Percentiles rank a stretch among this genome's conserved stretches.
Evolutionary conservation across 2,888 invertebrate genomes (phyloP).

Genomic region (Theodoxus fluviatilis): DNA sequence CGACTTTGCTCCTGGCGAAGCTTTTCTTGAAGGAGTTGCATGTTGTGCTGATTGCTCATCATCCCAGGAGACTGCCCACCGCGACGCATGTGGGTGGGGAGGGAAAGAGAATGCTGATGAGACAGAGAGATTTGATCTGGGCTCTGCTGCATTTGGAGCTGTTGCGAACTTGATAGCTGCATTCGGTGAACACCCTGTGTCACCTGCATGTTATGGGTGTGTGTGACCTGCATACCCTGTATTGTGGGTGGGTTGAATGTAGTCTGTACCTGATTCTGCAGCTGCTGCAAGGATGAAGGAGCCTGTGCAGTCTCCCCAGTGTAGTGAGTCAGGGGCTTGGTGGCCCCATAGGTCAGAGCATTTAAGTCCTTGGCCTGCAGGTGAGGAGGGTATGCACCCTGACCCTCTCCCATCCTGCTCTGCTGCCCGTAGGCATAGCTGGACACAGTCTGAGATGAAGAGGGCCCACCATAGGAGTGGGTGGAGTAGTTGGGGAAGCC

Average conservation of each 20-base stretch:
- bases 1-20: constrained; percentile 34
- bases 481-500: constrained; percentile 41
- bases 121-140: constrained; percentile 55
- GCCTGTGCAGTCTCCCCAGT: constrained; percentile 38
- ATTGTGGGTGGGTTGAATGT: constrained; percentile 79
- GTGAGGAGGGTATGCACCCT: constrained; percentile 35
- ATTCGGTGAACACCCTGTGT: constrained; percentile 52
- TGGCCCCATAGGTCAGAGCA: constrained; percentile 49
- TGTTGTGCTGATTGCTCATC: constrained; percentile 43
- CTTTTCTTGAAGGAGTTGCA: too few relatives aligned
- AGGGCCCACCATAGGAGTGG: constrained; percentile 25
- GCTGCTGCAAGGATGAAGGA: constrained; percentile 55
- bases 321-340: constrained; percentile 62
- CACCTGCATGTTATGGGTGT: constrained; percentile 75
- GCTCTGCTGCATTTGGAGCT: constrained; percentile 70
- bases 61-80: constrained; percentile 38
- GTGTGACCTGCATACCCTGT: constrained; percentile 79
- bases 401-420: constrained; percentile 28
- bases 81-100: constrained; percentile 33
- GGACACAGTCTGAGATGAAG: too few relatives aligned
- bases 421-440: constrained; percentile 32
- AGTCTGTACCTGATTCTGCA: constrained; percentile 59
- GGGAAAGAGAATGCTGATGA: constrained; percentile 49
- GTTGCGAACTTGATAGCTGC: constrained; percentile 59
- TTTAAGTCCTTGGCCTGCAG: too few relatives aligned